Evolutionary conservation across 2,113 vertebrate species (phyloP), one percentile per base, ranked within the genome.

Genomic region (Neotoma lepida): DNA sequence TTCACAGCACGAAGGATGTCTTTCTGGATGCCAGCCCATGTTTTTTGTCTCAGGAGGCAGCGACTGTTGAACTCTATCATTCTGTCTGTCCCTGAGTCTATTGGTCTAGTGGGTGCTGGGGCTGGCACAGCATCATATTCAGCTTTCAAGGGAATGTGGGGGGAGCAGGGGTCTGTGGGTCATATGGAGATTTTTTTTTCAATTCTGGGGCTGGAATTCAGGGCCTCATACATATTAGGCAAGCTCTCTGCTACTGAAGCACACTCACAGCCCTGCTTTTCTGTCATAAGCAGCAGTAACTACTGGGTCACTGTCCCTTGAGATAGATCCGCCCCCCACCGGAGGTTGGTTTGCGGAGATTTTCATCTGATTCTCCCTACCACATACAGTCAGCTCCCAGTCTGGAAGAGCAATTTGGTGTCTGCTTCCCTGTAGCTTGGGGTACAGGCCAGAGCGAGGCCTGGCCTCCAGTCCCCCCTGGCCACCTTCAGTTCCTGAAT

Each of bases 401-500:
- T 64, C 24, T 93, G 18, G 78, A 77, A 86, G 71, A 71, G 30
- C 61, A 46, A 9, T 14, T 78, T 33, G 81, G 49, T 15, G 1
- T 74, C 63, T 87, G 56, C 26, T 68, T 91, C n/a, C 33, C 30
- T 68, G 88, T 56, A n/a, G 88, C 49, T 44, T 54, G 58, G 61
- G 80, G 28, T 46, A 14, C 30, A 49, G 73, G 33, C 51, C n/a
- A 14, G 35, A 49, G 22, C 35, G 71, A 94, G 63, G 66, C 77
- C 46, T 2, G 33, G 73, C 61, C 39, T n/a, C 41, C 1, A 15
- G 81, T 56, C 28, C 30, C 33, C 22, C 41, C 56, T 33, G 49
- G 88, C 54, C 61, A 46, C 63, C 63, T 84, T 74, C 41, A 71
- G 64, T 70, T 82, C 71, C 90, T 77, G 76, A 81, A 87, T 86